Evolutionary conservation across 1,140 invertebrate species (phyloP).

Genomic region (Oryctes rhinoceros): DNA sequence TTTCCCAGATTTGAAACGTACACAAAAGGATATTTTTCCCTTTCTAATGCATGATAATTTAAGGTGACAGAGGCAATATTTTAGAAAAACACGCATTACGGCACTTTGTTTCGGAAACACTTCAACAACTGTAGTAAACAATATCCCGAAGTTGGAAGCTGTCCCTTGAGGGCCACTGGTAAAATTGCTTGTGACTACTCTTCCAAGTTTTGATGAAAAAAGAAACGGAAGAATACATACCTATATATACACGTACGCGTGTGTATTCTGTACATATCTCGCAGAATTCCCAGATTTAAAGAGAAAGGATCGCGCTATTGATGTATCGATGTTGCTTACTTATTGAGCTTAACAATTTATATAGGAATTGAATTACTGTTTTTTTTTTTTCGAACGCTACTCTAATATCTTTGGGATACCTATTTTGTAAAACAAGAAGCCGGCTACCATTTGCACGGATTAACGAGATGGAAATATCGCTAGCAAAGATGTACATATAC

Average conservation of each 20-base stretch:
- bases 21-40: not conserved
- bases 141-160: constrained; percentile 52
- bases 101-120: constrained; percentile 32
- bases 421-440: too few species aligned
- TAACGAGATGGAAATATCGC: too few species aligned
- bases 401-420: too few species aligned
- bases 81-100: constrained; percentile 6
- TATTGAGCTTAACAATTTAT: too few species aligned
- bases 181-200: constrained; percentile 51
- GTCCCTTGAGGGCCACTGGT: constrained; percentile 47
- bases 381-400: too few species aligned
- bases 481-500: too few species aligned
- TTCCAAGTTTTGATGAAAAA: constrained; percentile 49
- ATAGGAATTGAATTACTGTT: too few species aligned
- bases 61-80: constrained; percentile 11
- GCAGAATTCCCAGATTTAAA: not conserved
- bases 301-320: not conserved
- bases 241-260: not conserved
- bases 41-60: constrained; percentile 25
- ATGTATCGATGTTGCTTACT: not conserved
- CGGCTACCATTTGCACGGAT: too few species aligned
- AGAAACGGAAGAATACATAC: constrained; percentile 38
- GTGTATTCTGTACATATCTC: not conserved
- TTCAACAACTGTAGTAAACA: constrained; percentile 49
- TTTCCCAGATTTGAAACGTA: not conserved